Evolutionary conservation across 2,113 vertebrate genomes (phyloP).

Genomic region (Caretta caretta): DNA sequence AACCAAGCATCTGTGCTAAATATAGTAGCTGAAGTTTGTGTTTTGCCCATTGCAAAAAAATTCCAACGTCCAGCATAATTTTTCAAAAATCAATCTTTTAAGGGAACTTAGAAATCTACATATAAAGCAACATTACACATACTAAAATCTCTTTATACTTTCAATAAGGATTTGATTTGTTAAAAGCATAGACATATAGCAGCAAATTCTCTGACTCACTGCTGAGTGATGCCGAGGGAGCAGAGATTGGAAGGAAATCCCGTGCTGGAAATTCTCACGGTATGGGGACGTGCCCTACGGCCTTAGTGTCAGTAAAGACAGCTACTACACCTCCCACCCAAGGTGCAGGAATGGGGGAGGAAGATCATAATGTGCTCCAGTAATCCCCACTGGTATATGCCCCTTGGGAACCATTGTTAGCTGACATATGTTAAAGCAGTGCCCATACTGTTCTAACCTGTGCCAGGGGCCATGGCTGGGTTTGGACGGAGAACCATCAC

Average conservation of each 20-base stretch:
- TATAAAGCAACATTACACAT: not conserved
- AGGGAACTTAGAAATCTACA: not conserved
- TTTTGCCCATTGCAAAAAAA: not conserved
- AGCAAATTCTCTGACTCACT: not conserved
- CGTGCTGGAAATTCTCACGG: not conserved
- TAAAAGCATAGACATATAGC: not conserved
- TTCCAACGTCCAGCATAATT: not conserved
- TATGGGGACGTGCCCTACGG: not conserved
- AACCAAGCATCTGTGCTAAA: not conserved
- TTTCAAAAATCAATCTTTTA: not conserved
- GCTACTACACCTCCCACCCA: not conserved
- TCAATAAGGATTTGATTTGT: accelerated
- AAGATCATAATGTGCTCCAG: not conserved
- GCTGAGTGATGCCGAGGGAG: not conserved
- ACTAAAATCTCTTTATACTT: not conserved
- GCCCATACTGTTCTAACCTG: not conserved
- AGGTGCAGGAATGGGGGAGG: not conserved
- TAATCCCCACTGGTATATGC: too few relatives aligned
- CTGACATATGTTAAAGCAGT: not conserved
- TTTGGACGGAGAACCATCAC: not conserved
- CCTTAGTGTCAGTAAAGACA: not conserved
- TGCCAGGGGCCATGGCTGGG: not conserved
- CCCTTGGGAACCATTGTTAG: too few relatives aligned
- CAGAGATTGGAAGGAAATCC: not conserved
- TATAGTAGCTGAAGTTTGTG: not conserved